phyloP scores from a whole-genome alignment of 35 echinoderm and acorn worm genomes.

The Chiridota heheva region DNA sequence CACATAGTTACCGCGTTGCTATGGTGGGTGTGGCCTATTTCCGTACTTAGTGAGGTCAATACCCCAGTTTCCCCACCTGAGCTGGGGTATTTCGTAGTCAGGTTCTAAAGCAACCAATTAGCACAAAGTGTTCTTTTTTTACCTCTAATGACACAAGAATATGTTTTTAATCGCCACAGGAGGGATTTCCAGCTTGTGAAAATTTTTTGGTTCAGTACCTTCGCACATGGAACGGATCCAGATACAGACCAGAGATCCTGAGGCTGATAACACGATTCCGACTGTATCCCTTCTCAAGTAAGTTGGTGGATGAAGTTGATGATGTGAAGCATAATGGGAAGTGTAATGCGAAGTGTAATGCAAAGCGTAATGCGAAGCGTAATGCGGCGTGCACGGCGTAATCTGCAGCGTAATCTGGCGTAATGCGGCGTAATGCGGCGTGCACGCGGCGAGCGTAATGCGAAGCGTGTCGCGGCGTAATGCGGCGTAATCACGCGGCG shows the following conservation, averaged over 20 bases:
- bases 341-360: too few relatives aligned
- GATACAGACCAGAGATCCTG: constrained; percentile 87
- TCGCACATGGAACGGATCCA: constrained; percentile 84
- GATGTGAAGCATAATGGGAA: too few relatives aligned
- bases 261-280: constrained; percentile 81
- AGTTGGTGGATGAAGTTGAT: too few relatives aligned
- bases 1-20: too few relatives aligned
- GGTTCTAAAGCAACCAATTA: too few relatives aligned
- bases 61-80: too few relatives aligned
- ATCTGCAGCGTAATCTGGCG: not conserved
- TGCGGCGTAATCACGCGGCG: not conserved
- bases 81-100: too few relatives aligned
- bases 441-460: not conserved
- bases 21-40: too few relatives aligned
- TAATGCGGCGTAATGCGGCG: not conserved
- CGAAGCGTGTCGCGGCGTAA: not conserved
- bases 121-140: not conserved
- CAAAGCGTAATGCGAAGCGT: not conserved
- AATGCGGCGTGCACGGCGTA: not conserved
- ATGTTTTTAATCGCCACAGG: constrained; percentile 35
- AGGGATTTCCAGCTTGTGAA: constrained; percentile 82
- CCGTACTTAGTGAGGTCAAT: too few relatives aligned
- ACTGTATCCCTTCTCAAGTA: constrained; percentile 86
- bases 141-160: not conserved
- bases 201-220: constrained; percentile 84